Base-by-base conservation (phyloP, 2,797 vertebrate species). In the Philypnodon macrostomus region DNA sequence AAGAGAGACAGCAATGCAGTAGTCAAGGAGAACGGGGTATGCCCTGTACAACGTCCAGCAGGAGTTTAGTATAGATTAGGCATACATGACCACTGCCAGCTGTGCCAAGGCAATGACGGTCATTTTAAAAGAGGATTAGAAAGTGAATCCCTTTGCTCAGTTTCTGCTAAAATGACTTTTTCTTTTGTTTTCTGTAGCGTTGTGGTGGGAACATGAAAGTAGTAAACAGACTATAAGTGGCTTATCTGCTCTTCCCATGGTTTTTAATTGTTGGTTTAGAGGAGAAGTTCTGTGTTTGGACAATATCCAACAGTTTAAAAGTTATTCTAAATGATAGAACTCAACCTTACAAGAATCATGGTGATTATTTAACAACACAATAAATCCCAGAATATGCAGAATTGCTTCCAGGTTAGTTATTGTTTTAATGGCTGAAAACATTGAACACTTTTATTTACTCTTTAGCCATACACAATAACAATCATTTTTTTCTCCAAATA, bases 101-200 rank as follows among this genome's bases (percentile, higher is more conserved):
- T 54, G 47, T 54, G 77, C 76, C 76, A 84, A 70, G 81, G 63
- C 64, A 44, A 84, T 85, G 75, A 76, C 70, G 65, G 70, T 71
- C 80, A 69, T 84, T 78, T 70, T 79, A 58, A 84, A 87, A 87
- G 85, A 84, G 87, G 85, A 87, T 88, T 88, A 87, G 77, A 61
- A 78, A 74, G 62, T 45, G 79, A 85, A 86, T 89, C 85, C 81
- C 61, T 86, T 81, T 81, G 78, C 85, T 87, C 78, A 75, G 57
- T 86, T 86, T 85, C 73, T 81, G 77, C 42, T 41, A 70, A 85
- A 82, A 84, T 79, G 72, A 84, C 79, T 84, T 80, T 83, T 81
- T 46, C 15, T 29, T 81, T 83, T 53, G 75, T 79, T 81, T 80
- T 77, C 36, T 62, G 44, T 60, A 48, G 55, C 67, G 68, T 73